These are phyloP conservation scores for Lycopodina hypogea DNA, from an alignment of 37 sponge, comb jelly and placozoan genomes.

Conservation along the genomic window DNA sequence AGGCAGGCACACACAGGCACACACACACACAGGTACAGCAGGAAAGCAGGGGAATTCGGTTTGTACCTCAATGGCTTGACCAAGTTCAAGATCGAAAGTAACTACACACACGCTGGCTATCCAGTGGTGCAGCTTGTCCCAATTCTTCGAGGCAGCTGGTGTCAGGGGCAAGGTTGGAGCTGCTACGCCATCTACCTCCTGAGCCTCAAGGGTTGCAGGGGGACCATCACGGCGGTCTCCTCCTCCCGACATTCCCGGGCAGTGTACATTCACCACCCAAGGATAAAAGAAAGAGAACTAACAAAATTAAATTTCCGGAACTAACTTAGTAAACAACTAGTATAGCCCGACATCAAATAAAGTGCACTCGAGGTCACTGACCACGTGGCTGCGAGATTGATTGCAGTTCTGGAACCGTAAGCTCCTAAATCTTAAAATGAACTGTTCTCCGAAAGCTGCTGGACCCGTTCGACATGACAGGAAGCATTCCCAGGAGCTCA, in stretches of 20 bases:
- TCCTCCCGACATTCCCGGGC: constrained; percentile 16
- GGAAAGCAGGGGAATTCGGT: too few species aligned
- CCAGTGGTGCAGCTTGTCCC: constrained; percentile 75
- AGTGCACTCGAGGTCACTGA: constrained; percentile 5
- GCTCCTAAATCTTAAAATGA: neutral
- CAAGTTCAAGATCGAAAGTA: constrained; percentile 96
- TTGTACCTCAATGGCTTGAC: constrained; percentile 95
- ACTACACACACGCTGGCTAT: constrained; percentile 84
- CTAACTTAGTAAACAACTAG: neutral
- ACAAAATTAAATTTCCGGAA: too few species aligned
- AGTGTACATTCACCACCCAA: neutral
- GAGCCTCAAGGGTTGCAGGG: neutral
- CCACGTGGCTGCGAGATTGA: constrained; percentile 11
- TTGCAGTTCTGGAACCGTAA: neutral
- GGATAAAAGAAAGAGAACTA: neutral
- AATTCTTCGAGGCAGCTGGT: neutral
- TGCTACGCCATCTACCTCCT: neutral
- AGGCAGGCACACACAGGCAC: too few species aligned
- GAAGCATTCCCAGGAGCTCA: constrained; percentile 30
- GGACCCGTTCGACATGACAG: too few species aligned
- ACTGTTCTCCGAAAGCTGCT: too few species aligned
- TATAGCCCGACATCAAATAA: constrained; percentile 1
- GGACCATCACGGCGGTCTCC: neutral
- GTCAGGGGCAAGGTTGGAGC: too few species aligned
- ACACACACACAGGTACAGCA: too few species aligned